These are phyloP conservation scores for Eulemur albifrons DNA, from an alignment of 2,797 vertebrate species.

Conservation along the genomic window DNA sequence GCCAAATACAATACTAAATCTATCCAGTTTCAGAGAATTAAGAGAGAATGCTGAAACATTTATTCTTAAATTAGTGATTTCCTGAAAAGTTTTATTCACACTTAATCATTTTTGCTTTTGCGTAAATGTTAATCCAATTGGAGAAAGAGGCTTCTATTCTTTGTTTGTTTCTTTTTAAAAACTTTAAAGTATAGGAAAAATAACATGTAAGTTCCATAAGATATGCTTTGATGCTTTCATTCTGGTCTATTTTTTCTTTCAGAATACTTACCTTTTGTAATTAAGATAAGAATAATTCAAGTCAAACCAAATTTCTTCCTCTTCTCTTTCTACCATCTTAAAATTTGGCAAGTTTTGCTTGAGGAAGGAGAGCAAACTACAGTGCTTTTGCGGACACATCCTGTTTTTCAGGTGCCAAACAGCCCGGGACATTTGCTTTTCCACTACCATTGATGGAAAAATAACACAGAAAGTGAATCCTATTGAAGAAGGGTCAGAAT, in stretches of 20 bases:
- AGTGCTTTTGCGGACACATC: not conserved
- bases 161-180: not conserved
- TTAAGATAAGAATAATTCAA: not conserved
- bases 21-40: not conserved
- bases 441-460: not conserved
- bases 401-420: not conserved
- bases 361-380: not conserved
- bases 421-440: not conserved
- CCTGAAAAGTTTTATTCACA: not conserved
- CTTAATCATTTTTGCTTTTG: not conserved
- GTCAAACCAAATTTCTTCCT: not conserved
- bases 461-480: not conserved
- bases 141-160: not conserved
- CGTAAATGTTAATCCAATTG: not conserved
- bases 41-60: not conserved
- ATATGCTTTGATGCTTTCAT: not conserved
- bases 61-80: not conserved
- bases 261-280: not conserved
- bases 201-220: not conserved
- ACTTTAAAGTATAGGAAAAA: not conserved
- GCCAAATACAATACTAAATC: not conserved
- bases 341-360: not conserved
- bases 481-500: not conserved
- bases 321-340: not conserved
- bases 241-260: not conserved